Percentiles rank a stretch among this genome's conserved stretches.
phyloP scores from a whole-genome alignment of 1,140 invertebrate species.

The Polypedilum vanderplanki region DNA sequence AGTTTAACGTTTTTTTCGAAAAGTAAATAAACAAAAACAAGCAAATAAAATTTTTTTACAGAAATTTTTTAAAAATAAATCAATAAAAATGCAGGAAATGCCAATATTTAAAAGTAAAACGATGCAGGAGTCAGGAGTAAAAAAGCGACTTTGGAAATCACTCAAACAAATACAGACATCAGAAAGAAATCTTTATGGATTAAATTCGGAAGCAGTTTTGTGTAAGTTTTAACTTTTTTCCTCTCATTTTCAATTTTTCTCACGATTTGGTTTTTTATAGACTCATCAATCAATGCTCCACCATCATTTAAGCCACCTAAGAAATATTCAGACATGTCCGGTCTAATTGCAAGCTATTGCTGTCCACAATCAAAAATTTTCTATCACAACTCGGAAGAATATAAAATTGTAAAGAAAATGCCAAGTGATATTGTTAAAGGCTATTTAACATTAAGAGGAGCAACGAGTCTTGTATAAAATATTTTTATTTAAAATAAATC shows the following conservation, averaged over 20 bases:
- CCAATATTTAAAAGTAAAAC: neutral
- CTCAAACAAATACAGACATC: slow-evolving; percentile 8
- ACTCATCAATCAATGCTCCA: slow-evolving; percentile 79
- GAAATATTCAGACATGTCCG: slow-evolving; percentile 90
- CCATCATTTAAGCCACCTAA: slow-evolving; percentile 84
- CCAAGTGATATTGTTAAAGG: slow-evolving; percentile 87
- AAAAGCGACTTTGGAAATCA: neutral
- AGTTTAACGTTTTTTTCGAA: neutral
- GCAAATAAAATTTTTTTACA: neutral
- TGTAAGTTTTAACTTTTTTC: neutral
- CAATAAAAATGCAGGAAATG: neutral
- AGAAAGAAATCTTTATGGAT: neutral
- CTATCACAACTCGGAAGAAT: slow-evolving; percentile 79
- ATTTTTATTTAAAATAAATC: slow-evolving; percentile 32
- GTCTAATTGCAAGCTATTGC: slow-evolving; percentile 75
- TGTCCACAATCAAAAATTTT: slow-evolving; percentile 84
- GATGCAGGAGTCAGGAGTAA: neutral
- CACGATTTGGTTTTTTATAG: slow-evolving; percentile 42
- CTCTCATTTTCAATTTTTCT: neutral
- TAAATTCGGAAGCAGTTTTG: neutral
- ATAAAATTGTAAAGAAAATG: slow-evolving; percentile 69
- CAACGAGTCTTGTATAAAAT: slow-evolving; percentile 72
- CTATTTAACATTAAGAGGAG: slow-evolving; percentile 76
- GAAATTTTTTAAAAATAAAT: neutral
- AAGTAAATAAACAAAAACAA: neutral